Evolutionary conservation across 2,113 vertebrate species (phyloP).

Genomic region (Thamnophis sirtalis): DNA sequence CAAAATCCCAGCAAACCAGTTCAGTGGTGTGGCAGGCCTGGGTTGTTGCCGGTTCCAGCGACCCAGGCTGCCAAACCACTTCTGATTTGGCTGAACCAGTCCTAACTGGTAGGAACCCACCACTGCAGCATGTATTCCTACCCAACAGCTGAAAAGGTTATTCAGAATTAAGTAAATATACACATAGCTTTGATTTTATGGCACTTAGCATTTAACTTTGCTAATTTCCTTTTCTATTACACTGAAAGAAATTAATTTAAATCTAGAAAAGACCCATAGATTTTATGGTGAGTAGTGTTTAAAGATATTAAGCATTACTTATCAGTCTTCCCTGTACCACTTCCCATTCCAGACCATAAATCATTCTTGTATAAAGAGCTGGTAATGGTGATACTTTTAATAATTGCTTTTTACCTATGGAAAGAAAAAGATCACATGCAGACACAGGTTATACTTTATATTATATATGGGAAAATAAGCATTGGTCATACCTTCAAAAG

Average conservation of each 20-base stretch:
- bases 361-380: neutral
- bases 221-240: neutral
- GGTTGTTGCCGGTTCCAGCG: too few species aligned
- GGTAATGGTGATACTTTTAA: neutral
- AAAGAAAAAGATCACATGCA: neutral
- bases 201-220: neutral
- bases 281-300: neutral
- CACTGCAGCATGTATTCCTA: neutral
- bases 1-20: too few species aligned
- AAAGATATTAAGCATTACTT: neutral
- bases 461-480: neutral
- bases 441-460: neutral
- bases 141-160: neutral
- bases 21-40: too few species aligned
- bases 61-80: too few species aligned
- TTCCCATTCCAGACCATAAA: neutral
- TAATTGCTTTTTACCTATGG: neutral
- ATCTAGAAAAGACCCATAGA: neutral
- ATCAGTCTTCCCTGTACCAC: neutral
- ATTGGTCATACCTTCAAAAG: neutral
- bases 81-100: too few species aligned
- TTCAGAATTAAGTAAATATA: neutral
- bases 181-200: neutral
- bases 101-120: too few species aligned
- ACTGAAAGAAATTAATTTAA: neutral